Evolutionary conservation across 2,113 vertebrate genomes (phyloP).

Genomic region (Corythoichthys haematopterus): DNA sequence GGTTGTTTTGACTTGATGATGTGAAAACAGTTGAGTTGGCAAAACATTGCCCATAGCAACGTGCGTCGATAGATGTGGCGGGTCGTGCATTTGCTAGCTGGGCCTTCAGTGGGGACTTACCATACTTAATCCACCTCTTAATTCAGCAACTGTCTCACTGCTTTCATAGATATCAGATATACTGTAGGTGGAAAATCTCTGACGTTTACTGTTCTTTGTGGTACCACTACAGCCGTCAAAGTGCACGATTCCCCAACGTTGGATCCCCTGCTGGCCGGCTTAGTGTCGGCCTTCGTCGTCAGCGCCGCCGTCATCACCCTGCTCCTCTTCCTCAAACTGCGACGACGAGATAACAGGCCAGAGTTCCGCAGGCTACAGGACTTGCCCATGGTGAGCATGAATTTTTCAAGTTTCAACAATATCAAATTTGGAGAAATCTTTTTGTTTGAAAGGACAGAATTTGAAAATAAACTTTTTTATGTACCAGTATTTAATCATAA

Average conservation of each 20-base stretch:
- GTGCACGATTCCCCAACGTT: slow-evolving; percentile 36
- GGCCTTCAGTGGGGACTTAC: not conserved
- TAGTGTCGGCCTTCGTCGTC: slow-evolving; percentile 80
- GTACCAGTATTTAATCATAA: not conserved
- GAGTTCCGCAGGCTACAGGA: slow-evolving; percentile 84
- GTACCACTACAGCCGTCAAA: slow-evolving; percentile 21
- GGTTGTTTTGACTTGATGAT: slow-evolving; percentile 43
- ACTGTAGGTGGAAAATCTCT: not conserved
- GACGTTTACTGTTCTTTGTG: not conserved
- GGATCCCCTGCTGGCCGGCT: slow-evolving; percentile 79
- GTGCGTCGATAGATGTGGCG: slow-evolving; percentile 17
- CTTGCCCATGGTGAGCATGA: slow-evolving; percentile 74
- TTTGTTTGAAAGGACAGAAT: not conserved
- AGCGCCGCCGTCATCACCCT: slow-evolving; percentile 77
- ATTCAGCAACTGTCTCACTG: not conserved
- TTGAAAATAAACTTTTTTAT: not conserved
- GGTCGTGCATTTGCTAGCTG: not conserved
- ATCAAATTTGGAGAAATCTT: not conserved
- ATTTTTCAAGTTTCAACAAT: not conserved
- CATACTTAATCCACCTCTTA: not conserved
- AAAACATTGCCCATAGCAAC: slow-evolving; percentile 49
- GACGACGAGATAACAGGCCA: slow-evolving; percentile 71
- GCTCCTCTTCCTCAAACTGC: slow-evolving; percentile 81
- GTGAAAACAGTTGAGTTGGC: slow-evolving; percentile 36
- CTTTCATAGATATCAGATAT: not conserved